phyloP scores from a whole-genome alignment of 2,113 vertebrate species.

The Xyrauchen texanus region DNA sequence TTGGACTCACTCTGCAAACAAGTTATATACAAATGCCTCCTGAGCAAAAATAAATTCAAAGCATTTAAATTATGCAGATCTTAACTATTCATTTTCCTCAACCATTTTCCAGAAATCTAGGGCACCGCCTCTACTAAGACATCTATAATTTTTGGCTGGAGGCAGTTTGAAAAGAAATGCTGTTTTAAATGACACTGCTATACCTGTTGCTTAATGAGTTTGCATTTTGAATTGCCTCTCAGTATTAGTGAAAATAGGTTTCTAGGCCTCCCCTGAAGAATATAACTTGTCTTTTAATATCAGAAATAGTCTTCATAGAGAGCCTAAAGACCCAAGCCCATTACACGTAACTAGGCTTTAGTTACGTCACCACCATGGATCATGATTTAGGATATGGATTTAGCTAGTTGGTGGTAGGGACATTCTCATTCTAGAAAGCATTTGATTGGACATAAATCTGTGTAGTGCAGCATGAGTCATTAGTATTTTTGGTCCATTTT shows the following conservation, averaged over 20 bases:
- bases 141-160: conserved; percentile 59
- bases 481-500: no score
- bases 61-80: not conserved
- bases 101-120: conserved; percentile 56
- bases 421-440: no score
- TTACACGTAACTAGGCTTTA: no score
- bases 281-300: conserved; percentile 19
- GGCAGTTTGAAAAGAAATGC: conserved; percentile 48
- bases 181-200: conserved; percentile 61
- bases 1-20: not conserved
- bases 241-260: conserved; percentile 66
- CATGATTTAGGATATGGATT: no score
- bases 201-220: conserved; percentile 71
- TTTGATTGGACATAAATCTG: no score
- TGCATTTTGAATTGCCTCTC: conserved; percentile 62
- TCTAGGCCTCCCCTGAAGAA: conserved; percentile 57
- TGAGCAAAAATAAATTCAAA: not conserved
- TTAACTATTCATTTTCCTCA: conserved; percentile 24
- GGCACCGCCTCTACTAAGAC: conserved; percentile 57
- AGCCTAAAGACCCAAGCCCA: not conserved
- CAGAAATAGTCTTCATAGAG: not conserved
- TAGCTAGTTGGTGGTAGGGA: no score
- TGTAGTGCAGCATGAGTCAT: no score
- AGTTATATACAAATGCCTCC: not conserved
- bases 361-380: no score